Evolutionary conservation across 2,113 vertebrate genomes (phyloP).

Genomic region (Anguilla japonica): DNA sequence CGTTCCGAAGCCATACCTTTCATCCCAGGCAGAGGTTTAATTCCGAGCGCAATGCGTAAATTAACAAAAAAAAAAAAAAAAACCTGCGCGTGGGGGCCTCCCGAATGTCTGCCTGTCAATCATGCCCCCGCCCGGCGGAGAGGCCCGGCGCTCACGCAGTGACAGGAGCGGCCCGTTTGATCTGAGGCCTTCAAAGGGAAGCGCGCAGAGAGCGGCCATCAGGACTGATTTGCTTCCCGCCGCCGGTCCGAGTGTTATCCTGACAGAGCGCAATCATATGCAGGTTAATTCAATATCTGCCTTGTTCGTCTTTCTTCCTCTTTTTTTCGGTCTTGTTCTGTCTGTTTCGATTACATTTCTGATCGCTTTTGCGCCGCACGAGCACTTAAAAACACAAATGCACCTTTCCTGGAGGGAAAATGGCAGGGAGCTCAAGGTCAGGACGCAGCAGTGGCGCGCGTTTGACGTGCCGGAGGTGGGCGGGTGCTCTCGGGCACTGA

Average conservation of each 20-base stretch:
- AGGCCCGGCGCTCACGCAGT: slow-evolving; percentile 73
- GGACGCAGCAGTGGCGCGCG: not conserved
- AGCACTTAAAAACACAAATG: slow-evolving; percentile 41
- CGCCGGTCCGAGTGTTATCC: slow-evolving; percentile 67
- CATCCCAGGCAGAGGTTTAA: slow-evolving; percentile 85
- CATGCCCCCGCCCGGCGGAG: slow-evolving; percentile 70
- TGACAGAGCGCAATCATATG: slow-evolving; percentile 73
- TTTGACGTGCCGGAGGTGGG: not conserved
- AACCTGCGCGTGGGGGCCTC: slow-evolving; percentile 45
- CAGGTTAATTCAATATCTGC: slow-evolving; percentile 74
- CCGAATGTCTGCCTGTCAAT: slow-evolving; percentile 76
- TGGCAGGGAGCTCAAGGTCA: slow-evolving; percentile 30
- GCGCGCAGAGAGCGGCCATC: slow-evolving; percentile 69
- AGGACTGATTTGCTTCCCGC: slow-evolving; percentile 73
- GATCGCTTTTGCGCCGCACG: slow-evolving; percentile 44
- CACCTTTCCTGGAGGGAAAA: slow-evolving; percentile 16
- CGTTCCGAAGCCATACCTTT: slow-evolving; percentile 75
- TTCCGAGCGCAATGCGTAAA: slow-evolving; percentile 78
- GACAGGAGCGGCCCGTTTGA: slow-evolving; percentile 80
- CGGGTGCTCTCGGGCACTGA: not conserved
- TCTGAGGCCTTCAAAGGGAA: slow-evolving; percentile 75
- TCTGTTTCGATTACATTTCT: slow-evolving; percentile 64
- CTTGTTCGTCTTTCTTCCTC: slow-evolving; percentile 59
- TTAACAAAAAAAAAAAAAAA: slow-evolving; percentile 57
- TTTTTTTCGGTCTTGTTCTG: slow-evolving; percentile 60